Conservation (phyloP, 2,797 vertebrate species). For the Spea hammondii region DNA sequence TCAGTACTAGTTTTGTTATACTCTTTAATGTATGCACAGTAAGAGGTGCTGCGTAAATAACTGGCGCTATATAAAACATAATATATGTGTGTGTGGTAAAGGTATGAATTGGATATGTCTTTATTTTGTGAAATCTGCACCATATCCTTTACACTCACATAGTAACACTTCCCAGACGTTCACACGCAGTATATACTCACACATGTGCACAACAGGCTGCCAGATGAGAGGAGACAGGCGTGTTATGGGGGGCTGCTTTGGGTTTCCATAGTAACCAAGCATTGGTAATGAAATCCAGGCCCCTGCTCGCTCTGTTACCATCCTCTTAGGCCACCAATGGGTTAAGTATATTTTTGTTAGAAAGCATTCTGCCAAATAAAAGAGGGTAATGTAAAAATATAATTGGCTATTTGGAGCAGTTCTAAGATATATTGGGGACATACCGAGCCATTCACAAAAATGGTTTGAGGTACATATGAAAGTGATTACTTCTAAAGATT, state of each 20-base stretch:
- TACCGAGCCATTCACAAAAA: too few relatives aligned
- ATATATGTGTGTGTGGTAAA: neutral
- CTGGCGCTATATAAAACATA: too few relatives aligned
- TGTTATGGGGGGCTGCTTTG: neutral
- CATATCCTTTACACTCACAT: constrained; percentile 8
- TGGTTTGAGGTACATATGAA: too few relatives aligned
- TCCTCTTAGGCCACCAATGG: neutral
- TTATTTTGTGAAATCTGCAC: constrained; percentile 8
- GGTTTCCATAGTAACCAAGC: constrained; percentile 1
- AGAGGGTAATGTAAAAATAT: neutral
- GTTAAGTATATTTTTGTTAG: neutral
- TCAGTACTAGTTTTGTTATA: too few relatives aligned
- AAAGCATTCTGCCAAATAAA: neutral
- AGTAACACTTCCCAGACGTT: constrained; percentile 29
- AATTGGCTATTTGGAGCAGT: too few relatives aligned
- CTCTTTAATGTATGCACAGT: too few relatives aligned
- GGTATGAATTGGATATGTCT: too few relatives aligned
- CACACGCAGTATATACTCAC: neutral
- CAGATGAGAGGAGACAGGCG: constrained; percentile 23
- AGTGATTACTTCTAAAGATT: too few relatives aligned
- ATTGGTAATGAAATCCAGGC: constrained; percentile 10
- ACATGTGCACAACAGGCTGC: constrained; percentile 10
- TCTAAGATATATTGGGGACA: too few relatives aligned
- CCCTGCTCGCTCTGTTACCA: neutral
- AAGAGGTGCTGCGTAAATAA: too few relatives aligned